Evolutionary conservation across 2,888 invertebrate species (phyloP).

Genomic region (Nyleta sp.): DNA sequence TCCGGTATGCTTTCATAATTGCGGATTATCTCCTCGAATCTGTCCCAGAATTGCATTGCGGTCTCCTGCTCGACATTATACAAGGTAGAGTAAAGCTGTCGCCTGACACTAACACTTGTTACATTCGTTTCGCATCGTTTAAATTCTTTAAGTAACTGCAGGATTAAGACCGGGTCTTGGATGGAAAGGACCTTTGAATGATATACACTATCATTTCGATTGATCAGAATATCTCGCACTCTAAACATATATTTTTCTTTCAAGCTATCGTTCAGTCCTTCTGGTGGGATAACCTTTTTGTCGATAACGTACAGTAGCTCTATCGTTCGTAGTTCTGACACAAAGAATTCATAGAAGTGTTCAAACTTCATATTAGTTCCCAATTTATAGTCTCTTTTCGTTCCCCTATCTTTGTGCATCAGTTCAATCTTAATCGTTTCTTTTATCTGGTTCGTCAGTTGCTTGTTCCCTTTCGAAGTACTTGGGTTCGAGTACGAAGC

Average conservation of each 20-base stretch:
- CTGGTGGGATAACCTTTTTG: background rate
- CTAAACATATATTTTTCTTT: constrained; percentile 47
- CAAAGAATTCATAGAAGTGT: constrained; percentile 61
- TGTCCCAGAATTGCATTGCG: too few relatives aligned
- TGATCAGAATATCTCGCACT: constrained; percentile 17
- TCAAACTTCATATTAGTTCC: constrained; percentile 47
- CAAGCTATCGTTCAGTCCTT: constrained; percentile 2
- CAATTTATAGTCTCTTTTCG: constrained; percentile 58
- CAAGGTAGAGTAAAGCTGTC: too few relatives aligned
- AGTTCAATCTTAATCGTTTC: background rate
- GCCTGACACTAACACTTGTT: too few relatives aligned
- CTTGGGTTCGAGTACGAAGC: too few relatives aligned
- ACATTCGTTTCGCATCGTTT: too few relatives aligned
- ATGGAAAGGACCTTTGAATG: background rate
- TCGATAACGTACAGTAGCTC: constrained; percentile 4
- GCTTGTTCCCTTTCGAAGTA: too few relatives aligned
- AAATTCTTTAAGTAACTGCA: too few relatives aligned
- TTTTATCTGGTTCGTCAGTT: background rate
- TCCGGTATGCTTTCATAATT: too few relatives aligned
- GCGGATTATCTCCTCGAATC: too few relatives aligned
- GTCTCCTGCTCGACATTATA: too few relatives aligned
- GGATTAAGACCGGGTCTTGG: too few relatives aligned
- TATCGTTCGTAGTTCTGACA: background rate
- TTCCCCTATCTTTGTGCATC: background rate
- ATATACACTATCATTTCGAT: constrained; percentile 31